phyloP scores from a whole-genome alignment of 2,113 vertebrate species.

The Podarcis cretensis region DNA sequence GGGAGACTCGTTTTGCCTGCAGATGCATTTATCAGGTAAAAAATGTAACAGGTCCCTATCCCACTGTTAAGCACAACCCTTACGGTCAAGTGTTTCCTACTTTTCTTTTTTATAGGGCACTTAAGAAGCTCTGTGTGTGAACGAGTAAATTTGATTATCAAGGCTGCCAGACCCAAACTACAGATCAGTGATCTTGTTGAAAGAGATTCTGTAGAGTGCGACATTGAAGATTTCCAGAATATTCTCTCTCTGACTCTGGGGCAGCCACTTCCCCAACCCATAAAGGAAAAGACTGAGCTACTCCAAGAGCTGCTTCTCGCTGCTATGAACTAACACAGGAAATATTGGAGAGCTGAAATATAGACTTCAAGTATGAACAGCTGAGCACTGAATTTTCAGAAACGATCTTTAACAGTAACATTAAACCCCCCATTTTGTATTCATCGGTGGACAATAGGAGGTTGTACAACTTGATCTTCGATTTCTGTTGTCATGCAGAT shows the following conservation, averaged over 20 bases:
- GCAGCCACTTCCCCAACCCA: conserved; percentile 76
- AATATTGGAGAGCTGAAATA: neutral
- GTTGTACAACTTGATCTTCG: neutral
- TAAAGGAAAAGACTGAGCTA: conserved; percentile 80
- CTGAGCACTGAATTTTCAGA: neutral
- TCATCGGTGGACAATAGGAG: neutral
- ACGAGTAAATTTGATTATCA: conserved; percentile 72
- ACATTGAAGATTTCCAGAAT: conserved; percentile 74
- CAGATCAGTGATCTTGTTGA: conserved; percentile 77
- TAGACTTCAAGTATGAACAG: conserved; percentile 1
- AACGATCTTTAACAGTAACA: neutral
- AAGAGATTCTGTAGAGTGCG: conserved; percentile 71
- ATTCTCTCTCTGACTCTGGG: conserved; percentile 76
- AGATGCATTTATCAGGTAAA: neutral
- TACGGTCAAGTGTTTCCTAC: neutral
- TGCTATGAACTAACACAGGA: conserved; percentile 26
- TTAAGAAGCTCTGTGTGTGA: conserved; percentile 70
- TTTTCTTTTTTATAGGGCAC: conserved; percentile 71
- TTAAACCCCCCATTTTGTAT: neutral
- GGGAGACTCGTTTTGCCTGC: neutral
- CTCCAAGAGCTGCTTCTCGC: conserved; percentile 76
- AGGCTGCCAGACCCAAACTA: conserved; percentile 71
- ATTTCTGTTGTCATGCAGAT: neutral
- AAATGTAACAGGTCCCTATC: neutral
- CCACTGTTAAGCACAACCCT: neutral